Percentiles rank a stretch among this genome's conserved stretches.
Conservation (phyloP, 2,113 vertebrate species). For the Coracopsis vasa region DNA sequence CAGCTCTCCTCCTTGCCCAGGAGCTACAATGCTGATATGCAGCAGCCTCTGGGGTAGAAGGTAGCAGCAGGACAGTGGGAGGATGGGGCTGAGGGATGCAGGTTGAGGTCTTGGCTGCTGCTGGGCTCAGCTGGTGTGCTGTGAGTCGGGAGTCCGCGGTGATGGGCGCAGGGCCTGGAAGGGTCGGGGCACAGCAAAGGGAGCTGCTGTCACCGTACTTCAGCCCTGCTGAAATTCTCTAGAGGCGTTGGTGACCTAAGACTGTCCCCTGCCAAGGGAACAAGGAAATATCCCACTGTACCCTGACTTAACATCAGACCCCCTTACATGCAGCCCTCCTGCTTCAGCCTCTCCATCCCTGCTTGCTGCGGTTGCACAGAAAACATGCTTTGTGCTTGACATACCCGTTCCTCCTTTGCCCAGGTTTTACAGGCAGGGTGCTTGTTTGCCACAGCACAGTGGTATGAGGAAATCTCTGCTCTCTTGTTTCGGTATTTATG, state of each 20-base stretch:
- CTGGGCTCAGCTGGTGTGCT: background rate
- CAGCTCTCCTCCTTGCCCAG: background rate
- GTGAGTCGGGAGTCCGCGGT: background rate
- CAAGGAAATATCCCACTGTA: background rate
- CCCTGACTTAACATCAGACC: rapidly evolving
- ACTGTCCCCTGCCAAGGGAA: background rate
- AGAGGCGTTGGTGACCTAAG: background rate
- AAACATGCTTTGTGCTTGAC: background rate
- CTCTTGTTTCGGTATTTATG: background rate
- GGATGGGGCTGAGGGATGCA: background rate
- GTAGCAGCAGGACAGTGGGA: background rate
- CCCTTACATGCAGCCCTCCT: background rate
- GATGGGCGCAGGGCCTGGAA: background rate
- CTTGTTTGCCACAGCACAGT: background rate
- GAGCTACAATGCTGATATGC: background rate
- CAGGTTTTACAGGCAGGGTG: background rate
- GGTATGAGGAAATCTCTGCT: background rate
- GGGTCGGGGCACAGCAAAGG: background rate
- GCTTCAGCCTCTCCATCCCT: no score
- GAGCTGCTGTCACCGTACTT: background rate
- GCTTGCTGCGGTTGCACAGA: background rate
- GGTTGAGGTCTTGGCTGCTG: background rate
- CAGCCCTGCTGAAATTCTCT: background rate
- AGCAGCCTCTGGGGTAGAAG: background rate
- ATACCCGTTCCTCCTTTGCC: background rate